Evolutionary conservation across 37 sponge, comb jelly and placozoan species (phyloP), one percentile per base, ranked within the genome.

Genomic region (Aphrocallistes beatrix): DNA sequence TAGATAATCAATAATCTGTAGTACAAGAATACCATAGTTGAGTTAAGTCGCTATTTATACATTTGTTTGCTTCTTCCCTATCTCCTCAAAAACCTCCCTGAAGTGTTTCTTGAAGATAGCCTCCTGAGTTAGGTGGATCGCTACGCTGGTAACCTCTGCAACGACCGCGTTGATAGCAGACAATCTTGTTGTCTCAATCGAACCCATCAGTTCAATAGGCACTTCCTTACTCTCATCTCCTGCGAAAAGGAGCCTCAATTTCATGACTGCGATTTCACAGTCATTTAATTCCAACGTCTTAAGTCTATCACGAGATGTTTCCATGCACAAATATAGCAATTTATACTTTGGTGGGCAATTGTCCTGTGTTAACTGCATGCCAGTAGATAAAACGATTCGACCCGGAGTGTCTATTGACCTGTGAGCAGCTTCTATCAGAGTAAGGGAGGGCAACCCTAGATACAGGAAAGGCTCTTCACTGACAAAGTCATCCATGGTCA

Each of bases 141-240:
- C 75, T 6, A 60, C 75, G n/a, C 75, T 60, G 32, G 75, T 60
- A 3, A 60, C 75, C 34, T 60, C 75, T 3, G 75, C 75, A 3
- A 60, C 75, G 3, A 60, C 75, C 21, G 75, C 75, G 75, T 60
- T 60, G 75, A 60, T 60, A 13, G 75, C 75, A 21, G 75, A 60
- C 17, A 60, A 13, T 28, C 75, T 60, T 1, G 10, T 30, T 32
- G 34, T 13, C 10, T 30, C 21, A 6, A 60, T 13, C 8, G 28
- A 25, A 19, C n/a, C 75, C 34, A 1, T 60, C 75, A 60, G 75
- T 30, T 60, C 75, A 6, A 13, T 3, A 21, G 75, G 75, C 34
- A 60, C 75, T 30, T 60, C 75, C 34, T 60, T 60, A 13, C 75
- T 60, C 25, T 60, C 75, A 3, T 60, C 75, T 60, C 75, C 75